A percentile compares a stretch with the other conserved stretches of the same genome.
Conservation (phyloP, 1,140 invertebrate species). For the Anagrus nilaparvatae region DNA sequence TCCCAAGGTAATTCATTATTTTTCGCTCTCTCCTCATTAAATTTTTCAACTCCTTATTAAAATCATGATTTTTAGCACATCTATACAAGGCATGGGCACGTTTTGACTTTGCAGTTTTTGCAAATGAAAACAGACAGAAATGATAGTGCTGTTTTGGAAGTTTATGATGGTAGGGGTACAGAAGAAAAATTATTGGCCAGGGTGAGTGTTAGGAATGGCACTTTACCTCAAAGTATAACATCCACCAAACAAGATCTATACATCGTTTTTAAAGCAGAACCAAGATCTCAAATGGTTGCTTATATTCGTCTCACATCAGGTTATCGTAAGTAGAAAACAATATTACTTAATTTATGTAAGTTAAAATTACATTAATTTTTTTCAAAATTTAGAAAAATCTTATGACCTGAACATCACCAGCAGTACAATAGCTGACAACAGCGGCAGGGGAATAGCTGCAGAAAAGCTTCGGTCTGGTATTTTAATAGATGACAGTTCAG, state of each 20-base stretch:
- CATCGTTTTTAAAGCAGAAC: constrained; percentile 61
- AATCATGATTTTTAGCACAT: constrained; percentile 47
- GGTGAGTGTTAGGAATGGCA: constrained; percentile 64
- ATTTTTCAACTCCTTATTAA: constrained; percentile 6
- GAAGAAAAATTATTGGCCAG: constrained; percentile 57
- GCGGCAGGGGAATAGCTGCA: constrained; percentile 80
- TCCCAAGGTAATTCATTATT: constrained; percentile 45
- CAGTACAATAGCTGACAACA: constrained; percentile 77
- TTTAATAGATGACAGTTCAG: constrained; percentile 65
- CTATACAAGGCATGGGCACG: constrained; percentile 62
- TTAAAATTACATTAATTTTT: constrained; percentile 1
- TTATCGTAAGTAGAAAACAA: constrained; percentile 40
- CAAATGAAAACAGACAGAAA: constrained; percentile 64
- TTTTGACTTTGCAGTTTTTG: constrained; percentile 74
- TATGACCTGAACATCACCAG: constrained; percentile 82
- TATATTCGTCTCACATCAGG: constrained; percentile 69
- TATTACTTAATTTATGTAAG: constrained; percentile 12
- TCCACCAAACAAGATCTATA: constrained; percentile 66
- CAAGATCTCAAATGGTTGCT: constrained; percentile 56
- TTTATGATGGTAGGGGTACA: constrained; percentile 66
- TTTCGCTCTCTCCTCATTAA: constrained; percentile 9
- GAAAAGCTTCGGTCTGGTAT: constrained; percentile 75
- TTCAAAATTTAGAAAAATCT: constrained; percentile 52
- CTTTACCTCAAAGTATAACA: constrained; percentile 74
- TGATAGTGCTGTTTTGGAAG: constrained; percentile 58